A percentile compares a stretch with the other conserved stretches of the same genome.
Evolutionary conservation across 1,140 invertebrate genomes (phyloP).

Genomic region (Lycorma delicatula): DNA sequence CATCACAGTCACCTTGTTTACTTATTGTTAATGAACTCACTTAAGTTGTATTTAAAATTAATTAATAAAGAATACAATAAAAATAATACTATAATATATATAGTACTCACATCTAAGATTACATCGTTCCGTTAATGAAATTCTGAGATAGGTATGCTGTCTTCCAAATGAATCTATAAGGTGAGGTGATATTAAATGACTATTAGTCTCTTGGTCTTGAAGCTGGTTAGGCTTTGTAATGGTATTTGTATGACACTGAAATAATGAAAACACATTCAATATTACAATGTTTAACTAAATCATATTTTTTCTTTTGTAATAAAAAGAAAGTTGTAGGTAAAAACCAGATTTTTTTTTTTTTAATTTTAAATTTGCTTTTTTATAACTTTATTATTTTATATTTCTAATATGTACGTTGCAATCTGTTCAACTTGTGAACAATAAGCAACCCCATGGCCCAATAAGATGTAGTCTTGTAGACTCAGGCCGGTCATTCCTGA

Average conservation of each 20-base stretch:
- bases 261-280: too few species aligned
- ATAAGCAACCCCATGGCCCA: too few species aligned
- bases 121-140: constrained; percentile 92
- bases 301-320: too few species aligned
- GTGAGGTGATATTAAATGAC: background rate
- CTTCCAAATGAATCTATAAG: constrained; percentile 79
- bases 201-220: background rate
- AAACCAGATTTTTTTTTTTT: too few species aligned
- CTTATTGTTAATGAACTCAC: constrained; percentile 1
- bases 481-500: too few species aligned
- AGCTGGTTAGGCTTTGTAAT: background rate
- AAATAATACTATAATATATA: background rate
- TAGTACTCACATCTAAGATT: constrained; percentile 84
- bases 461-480: too few species aligned
- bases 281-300: too few species aligned
- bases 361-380: too few species aligned
- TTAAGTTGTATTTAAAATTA: background rate
- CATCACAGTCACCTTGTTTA: background rate
- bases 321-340: too few species aligned
- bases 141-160: constrained; percentile 85
- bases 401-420: too few species aligned
- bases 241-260: background rate
- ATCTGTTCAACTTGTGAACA: too few species aligned
- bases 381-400: too few species aligned
- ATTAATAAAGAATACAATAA: constrained; percentile 3